A percentile compares a stretch with the other conserved stretches of the same genome.
These are phyloP conservation scores for Tetragnatha versicolor DNA, from an alignment of 1,140 invertebrate genomes.

Conservation along the genomic window DNA sequence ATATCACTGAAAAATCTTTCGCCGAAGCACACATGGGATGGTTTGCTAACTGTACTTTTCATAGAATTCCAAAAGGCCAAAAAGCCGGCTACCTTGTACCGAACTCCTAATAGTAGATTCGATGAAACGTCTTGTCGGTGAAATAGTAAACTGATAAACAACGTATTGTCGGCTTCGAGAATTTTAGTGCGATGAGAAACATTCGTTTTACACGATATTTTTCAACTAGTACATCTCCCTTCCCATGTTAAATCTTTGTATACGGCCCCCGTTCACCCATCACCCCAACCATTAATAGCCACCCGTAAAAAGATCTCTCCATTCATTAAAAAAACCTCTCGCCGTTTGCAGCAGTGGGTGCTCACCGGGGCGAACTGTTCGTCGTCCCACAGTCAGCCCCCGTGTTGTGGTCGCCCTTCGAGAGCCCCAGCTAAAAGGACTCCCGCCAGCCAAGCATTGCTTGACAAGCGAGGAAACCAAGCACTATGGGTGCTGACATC, in stretches of 20 bases:
- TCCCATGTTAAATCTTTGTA: not conserved
- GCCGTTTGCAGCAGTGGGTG: conserved; percentile 23
- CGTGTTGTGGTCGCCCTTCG: conserved; percentile 42
- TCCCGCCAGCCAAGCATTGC: conserved; percentile 43
- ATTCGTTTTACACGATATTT: not conserved
- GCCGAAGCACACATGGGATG: no score
- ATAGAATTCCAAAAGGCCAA: no score
- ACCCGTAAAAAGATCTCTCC: not conserved
- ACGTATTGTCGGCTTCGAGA: no score
- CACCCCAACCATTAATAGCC: no score
- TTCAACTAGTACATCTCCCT: not conserved
- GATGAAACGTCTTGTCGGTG: no score
- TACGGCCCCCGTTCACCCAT: no score
- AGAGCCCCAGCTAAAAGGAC: conserved; percentile 39
- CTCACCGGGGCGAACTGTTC: not conserved
- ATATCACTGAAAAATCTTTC: no score
- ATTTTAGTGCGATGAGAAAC: not conserved
- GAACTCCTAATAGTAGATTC: no score
- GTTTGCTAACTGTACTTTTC: no score
- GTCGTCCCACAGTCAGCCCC: conserved; percentile 21
- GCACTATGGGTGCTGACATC: conserved; percentile 47
- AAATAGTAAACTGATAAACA: no score
- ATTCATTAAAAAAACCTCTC: conserved; percentile 7
- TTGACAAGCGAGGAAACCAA: conserved; percentile 51
- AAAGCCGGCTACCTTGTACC: no score